Evolutionary conservation across 2,797 vertebrate genomes (phyloP), one percentile per base, ranked within the genome.

Genomic region (Moxostoma hubbsi): DNA sequence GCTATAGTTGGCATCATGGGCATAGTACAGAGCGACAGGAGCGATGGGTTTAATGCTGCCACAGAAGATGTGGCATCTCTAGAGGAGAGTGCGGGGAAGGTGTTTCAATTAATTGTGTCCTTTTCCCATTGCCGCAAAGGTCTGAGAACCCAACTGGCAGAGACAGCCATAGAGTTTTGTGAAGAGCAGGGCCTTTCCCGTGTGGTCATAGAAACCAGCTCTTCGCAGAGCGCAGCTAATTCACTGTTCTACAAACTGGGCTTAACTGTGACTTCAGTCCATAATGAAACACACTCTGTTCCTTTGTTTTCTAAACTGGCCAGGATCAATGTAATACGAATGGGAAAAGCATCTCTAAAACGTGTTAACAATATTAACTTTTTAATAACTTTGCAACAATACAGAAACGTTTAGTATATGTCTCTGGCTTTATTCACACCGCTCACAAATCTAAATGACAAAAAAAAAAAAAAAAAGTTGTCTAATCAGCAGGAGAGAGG

Each of bases 301-400:
- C 82, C 66, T 75, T 91, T 72, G 88, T 82, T 92, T 79, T 85
- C 88, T 73, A 92, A 75, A 68, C 81, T 93, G 55, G 87, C 92
- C 57, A 75, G 86, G 73, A 88, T 94, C 79, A 88, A 70, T 8
- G 86, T 92, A 43, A 71, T 87, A 79, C 85, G 80, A 15, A 88
- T 94, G 91, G 91, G 92, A 93, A 79, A 93, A 91, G 87, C 49
- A 80, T 2, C 68, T 84, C 66, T 92, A 69, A 91, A 81, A 6
- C 49, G 36, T 36, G 4, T 36, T 36, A 36, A 6, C 0, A 36
- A 65, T 9, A 6, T 67, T 18, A 1, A 53, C n/a, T 66, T 6
- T 15, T 64, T 8, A n/a, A 46, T 13, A 2, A 36, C 36, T 8
- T 63, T 55, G 43, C 43, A 66, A 49, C 15, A 36, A 36, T 36